Base-by-base conservation (phyloP, 2,888 invertebrate species). In the Drosophila nigricruria region DNA sequence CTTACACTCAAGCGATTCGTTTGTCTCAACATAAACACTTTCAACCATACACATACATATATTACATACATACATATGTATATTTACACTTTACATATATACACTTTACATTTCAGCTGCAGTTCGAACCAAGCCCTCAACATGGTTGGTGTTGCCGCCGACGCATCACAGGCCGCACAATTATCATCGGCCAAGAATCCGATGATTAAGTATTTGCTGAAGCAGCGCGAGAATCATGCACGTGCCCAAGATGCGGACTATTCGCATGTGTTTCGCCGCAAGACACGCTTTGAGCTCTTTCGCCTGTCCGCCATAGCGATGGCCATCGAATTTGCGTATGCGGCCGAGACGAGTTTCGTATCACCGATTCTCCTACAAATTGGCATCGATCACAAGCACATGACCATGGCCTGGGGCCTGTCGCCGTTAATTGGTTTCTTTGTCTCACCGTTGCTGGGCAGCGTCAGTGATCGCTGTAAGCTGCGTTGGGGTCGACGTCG, bases 301-400 rank as follows among this genome's bases (percentile, higher is more conserved):
- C 91, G 93, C 1, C 70, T 93, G 23, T 91, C 92, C 8, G 90
- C 91, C 27, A 91, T 93, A 23, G 92, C 93, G 12, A 91, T 93
- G 88, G 95, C 95, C 18, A 95, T 95, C 32, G 95, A 95, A 86
- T 94, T 95, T 77, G 95, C 95, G 49, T 95, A 95, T 84, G 94
- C 95, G 0, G 95, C 95, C 0, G 95, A 95, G 91, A 95, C 95
- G 1, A 95, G 95, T 1, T 95, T 95, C 81, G 95, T 95, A 0
- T 95, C 94, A 14, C 95, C 95, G 9, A 95, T 94, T 49, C 92
- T 95, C 6, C 92, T 95, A 3, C 94, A 94, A 81, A 93, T 95
- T 50, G 94, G 95, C 6, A 93, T 95, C n/a, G 94, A 94, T 49
- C 94, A 95, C 74, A 92, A 94, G 25, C 93, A 94, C 73, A 95